Evolutionary conservation across 1,140 invertebrate species (phyloP).

Genomic region (Schlechtendalia chinensis): DNA sequence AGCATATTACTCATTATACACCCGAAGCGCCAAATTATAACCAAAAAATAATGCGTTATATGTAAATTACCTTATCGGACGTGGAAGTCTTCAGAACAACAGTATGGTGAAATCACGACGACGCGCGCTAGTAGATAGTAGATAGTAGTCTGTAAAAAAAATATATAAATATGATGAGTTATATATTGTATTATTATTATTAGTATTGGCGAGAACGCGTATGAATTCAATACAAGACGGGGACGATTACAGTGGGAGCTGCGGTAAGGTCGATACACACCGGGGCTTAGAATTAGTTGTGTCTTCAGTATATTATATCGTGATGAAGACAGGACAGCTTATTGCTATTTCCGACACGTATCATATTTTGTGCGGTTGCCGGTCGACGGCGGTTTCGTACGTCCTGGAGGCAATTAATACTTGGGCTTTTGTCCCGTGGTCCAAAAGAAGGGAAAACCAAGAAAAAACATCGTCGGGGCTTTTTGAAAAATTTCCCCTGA

Average conservation of each 20-base stretch:
- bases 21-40: background rate
- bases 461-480: constrained; percentile 24
- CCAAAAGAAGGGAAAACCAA: background rate
- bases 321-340: background rate
- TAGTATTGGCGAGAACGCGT: background rate
- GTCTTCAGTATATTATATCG: background rate
- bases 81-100: background rate
- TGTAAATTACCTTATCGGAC: constrained; percentile 8
- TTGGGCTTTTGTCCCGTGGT: constrained; percentile 27
- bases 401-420: constrained; percentile 42
- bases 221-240: background rate
- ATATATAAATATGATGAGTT: background rate
- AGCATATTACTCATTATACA: background rate
- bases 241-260: background rate
- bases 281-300: constrained; percentile 25
- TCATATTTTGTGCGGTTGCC: constrained; percentile 30
- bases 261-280: background rate
- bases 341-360: constrained; percentile 46
- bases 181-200: background rate
- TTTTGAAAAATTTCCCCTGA: constrained; percentile 40
- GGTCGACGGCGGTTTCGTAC: background rate
- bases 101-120: background rate
- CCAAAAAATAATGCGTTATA: background rate
- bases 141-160: constrained; percentile 14
- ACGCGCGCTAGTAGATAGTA: background rate